Conservation (phyloP, 2,113 vertebrate genomes). For the Brachionichthys hirsutus region DNA sequence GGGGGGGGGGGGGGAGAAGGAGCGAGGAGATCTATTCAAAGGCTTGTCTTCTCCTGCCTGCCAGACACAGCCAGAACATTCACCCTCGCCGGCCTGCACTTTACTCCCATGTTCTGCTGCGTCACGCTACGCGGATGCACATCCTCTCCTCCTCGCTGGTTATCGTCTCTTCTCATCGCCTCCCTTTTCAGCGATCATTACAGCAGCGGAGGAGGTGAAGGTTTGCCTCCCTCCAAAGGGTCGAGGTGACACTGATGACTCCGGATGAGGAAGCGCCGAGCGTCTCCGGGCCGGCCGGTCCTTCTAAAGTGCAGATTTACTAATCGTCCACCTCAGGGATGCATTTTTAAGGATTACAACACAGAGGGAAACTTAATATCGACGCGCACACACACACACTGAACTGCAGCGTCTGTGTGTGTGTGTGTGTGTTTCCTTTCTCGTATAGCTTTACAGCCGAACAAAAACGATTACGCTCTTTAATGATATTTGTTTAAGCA, state of each 20-base stretch:
- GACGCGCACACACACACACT: slow-evolving; percentile 1
- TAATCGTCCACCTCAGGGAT: slow-evolving; percentile 3
- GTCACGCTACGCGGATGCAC: slow-evolving; percentile 18
- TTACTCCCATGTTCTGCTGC: slow-evolving; percentile 7
- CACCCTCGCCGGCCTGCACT: slow-evolving; percentile 13
- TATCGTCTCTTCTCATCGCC: slow-evolving; percentile 20
- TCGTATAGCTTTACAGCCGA: too few species aligned
- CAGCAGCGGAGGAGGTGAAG: slow-evolving; percentile 1
- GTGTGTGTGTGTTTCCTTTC: neutral
- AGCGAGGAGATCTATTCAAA: slow-evolving; percentile 47
- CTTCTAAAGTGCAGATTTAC: slow-evolving; percentile 2
- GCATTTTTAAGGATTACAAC: slow-evolving; percentile 11
- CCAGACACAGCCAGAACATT: slow-evolving; percentile 32
- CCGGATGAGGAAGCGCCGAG: slow-evolving; percentile 8
- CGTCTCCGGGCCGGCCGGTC: too few species aligned
- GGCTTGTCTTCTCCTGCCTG: slow-evolving; percentile 46
- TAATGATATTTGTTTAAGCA: slow-evolving; percentile 5
- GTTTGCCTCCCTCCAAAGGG: neutral
- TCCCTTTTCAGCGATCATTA: slow-evolving; percentile 11
- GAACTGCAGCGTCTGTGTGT: too few species aligned
- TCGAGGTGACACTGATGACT: neutral
- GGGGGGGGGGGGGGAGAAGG: slow-evolving; percentile 32
- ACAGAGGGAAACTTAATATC: neutral
- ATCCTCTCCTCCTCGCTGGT: slow-evolving; percentile 7
- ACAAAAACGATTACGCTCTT: too few species aligned